Evolutionary conservation across 2,113 vertebrate genomes (phyloP).

Genomic region (Apteryx mantelli): DNA sequence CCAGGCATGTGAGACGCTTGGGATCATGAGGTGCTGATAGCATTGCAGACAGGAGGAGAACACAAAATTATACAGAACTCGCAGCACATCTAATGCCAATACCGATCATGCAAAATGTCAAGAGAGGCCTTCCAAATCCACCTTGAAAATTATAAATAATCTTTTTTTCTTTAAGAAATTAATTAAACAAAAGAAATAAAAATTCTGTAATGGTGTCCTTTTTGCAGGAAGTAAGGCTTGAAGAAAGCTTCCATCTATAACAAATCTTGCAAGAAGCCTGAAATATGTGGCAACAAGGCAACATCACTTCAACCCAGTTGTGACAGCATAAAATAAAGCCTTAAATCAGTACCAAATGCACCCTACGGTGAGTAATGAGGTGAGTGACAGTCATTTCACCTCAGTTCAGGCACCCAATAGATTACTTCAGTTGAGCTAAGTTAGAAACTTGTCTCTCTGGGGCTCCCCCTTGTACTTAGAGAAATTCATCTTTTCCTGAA

Average conservation of each 20-base stretch:
- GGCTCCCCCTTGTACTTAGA: neutral
- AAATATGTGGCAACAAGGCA: neutral
- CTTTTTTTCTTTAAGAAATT: neutral
- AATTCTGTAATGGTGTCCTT: neutral
- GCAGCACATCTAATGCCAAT: neutral
- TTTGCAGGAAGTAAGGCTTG: neutral
- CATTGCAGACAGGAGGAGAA: neutral
- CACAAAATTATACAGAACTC: rapidly evolving
- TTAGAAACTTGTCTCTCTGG: neutral
- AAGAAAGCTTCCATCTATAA: neutral
- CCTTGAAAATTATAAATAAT: neutral
- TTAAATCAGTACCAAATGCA: neutral
- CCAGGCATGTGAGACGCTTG: neutral
- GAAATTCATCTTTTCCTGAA: neutral
- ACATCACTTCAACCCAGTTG: neutral
- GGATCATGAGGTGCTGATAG: neutral
- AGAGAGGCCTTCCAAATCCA: neutral
- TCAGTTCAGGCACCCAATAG: rapidly evolving
- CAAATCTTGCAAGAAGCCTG: neutral
- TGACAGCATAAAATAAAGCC: neutral
- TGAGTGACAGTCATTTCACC: neutral
- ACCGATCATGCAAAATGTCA: neutral
- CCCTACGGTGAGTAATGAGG: neutral
- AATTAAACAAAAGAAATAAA: neutral
- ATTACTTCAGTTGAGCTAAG: neutral